Evolutionary conservation across 2,888 invertebrate species (phyloP).

Genomic region (Lepidocyrtoides sp.): DNA sequence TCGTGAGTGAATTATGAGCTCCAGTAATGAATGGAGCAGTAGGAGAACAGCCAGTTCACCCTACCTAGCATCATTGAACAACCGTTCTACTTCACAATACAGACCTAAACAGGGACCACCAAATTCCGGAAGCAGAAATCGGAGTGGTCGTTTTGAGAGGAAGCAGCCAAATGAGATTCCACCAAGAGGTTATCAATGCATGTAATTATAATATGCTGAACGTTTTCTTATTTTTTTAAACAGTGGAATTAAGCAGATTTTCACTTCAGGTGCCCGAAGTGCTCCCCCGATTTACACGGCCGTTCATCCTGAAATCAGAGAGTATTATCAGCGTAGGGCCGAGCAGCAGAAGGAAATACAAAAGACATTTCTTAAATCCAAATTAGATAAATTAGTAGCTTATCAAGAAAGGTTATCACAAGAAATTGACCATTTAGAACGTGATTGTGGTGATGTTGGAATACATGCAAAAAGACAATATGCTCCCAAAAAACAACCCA

Average conservation of each 20-base stretch:
- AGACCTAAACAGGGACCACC: neutral
- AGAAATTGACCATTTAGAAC: constrained; percentile 62
- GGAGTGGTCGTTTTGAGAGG: constrained; percentile 25
- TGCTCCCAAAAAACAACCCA: neutral
- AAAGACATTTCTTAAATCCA: constrained; percentile 44
- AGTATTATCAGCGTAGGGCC: constrained; percentile 45
- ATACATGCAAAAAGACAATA: neutral
- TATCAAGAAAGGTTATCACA: constrained; percentile 42
- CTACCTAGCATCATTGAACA: constrained; percentile 35
- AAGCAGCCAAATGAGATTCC: neutral
- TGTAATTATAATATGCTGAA: neutral
- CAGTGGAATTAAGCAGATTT: too few species aligned
- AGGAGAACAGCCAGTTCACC: constrained; percentile 55
- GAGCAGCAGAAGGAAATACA: constrained; percentile 49
- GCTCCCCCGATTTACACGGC: constrained; percentile 37
- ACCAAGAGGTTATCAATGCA: constrained; percentile 40
- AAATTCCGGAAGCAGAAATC: neutral
- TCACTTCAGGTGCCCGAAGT: constrained; percentile 46
- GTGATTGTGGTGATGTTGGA: constrained; percentile 51
- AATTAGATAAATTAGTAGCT: constrained; percentile 43
- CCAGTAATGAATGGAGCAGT: neutral
- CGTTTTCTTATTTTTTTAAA: neutral
- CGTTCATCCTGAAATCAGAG: constrained; percentile 39
- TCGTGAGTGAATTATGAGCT: neutral
- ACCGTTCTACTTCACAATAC: constrained; percentile 21